These are phyloP conservation scores for Microcebus lehilahytsara DNA, from an alignment of 2,113 vertebrate genomes.

Conservation along the genomic window DNA sequence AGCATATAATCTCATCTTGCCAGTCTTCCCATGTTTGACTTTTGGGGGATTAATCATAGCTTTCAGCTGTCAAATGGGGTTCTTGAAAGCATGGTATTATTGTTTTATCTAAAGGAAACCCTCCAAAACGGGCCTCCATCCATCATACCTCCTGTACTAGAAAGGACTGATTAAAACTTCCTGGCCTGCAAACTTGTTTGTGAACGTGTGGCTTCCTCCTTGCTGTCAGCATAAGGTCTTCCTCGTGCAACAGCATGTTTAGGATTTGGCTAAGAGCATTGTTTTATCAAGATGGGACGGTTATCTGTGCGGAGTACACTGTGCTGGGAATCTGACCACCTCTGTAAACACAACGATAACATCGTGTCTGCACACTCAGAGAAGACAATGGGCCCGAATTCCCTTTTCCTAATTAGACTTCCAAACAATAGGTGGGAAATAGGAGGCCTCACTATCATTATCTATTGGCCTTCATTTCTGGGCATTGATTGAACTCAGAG, in stretches of 20 bases:
- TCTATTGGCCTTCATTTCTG: constrained; percentile 86
- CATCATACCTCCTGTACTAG: constrained; percentile 85
- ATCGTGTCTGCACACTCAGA: constrained; percentile 60
- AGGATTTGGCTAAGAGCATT: constrained; percentile 17
- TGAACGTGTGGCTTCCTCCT: constrained; percentile 77
- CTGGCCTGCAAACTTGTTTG: constrained; percentile 82
- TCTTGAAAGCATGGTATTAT: constrained; percentile 73
- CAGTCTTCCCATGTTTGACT: constrained; percentile 77
- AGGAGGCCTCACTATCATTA: constrained; percentile 76
- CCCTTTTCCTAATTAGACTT: constrained; percentile 81
- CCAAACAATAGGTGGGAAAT: constrained; percentile 79
- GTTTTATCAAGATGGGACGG: constrained; percentile 75
- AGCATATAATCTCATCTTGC: constrained; percentile 78
- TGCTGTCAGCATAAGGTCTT: constrained; percentile 50
- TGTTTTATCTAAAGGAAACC: constrained; percentile 78
- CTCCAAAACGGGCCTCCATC: constrained; percentile 82
- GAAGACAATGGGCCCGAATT: constrained; percentile 66
- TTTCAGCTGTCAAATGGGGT: constrained; percentile 73
- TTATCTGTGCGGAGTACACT: constrained; percentile 57
- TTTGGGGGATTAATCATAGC: constrained; percentile 80
- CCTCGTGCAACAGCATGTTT: background rate
- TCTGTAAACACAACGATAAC: constrained; percentile 82
- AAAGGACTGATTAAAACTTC: constrained; percentile 89
- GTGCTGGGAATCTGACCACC: constrained; percentile 76
- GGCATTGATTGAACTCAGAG: constrained; percentile 80